phyloP scores from a whole-genome alignment of 2,113 vertebrate genomes.

The Bos javanicus region DNA sequence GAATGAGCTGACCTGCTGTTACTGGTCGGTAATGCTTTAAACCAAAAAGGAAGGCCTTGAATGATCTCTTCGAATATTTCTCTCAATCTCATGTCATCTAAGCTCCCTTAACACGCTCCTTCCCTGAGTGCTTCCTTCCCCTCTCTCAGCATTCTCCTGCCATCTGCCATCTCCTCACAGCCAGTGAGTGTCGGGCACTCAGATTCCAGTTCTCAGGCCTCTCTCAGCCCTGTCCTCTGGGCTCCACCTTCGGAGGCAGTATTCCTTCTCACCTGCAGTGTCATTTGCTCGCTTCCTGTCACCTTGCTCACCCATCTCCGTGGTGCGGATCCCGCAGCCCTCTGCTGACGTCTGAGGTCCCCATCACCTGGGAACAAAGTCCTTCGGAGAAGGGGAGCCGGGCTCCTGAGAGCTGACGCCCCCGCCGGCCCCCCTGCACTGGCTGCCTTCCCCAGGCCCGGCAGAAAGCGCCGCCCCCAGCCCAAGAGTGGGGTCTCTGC shows the following conservation, averaged over 20 bases:
- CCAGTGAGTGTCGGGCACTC: too few relatives aligned
- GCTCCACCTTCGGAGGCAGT: not conserved
- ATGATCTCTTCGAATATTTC: not conserved
- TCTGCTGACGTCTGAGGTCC: accelerated
- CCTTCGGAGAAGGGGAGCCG: not conserved
- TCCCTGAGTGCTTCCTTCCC: not conserved
- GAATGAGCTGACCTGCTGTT: not conserved
- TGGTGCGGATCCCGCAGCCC: not conserved
- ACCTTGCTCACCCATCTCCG: not conserved
- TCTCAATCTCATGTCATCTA: not conserved
- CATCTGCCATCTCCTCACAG: not conserved
- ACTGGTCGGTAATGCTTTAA: accelerated
- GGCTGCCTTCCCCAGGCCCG: not conserved
- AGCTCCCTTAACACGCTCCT: not conserved
- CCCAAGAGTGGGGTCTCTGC: not conserved
- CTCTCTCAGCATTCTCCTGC: not conserved
- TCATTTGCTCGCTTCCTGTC: not conserved
- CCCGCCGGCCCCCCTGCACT: accelerated
- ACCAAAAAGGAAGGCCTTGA: not conserved
- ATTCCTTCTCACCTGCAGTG: not conserved
- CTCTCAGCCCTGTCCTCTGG: not conserved
- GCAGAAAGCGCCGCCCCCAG: not conserved
- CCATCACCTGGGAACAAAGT: not conserved
- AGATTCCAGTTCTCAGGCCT: not conserved
- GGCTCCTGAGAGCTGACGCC: not conserved